phyloP scores from a whole-genome alignment of 2,888 invertebrate genomes.

The Syrphus vitripennis region DNA sequence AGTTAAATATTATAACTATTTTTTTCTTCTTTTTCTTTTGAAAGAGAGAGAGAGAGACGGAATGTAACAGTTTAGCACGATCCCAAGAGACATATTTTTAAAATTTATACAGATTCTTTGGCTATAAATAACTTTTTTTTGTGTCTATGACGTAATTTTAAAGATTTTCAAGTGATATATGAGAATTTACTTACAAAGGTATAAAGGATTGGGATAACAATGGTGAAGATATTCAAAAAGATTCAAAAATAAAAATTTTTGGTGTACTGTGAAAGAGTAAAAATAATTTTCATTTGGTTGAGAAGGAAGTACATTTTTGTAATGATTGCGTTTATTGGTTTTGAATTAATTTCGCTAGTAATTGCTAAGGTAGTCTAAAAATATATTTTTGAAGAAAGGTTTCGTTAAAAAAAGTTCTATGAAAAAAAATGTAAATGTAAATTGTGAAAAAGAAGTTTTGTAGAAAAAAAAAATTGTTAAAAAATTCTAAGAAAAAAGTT shows the following conservation, averaged over 20 bases:
- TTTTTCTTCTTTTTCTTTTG: neutral
- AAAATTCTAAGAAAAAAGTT: no score
- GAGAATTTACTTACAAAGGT: no score
- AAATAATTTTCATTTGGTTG: neutral
- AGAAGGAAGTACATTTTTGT: neutral
- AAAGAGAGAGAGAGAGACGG: neutral
- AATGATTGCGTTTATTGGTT: no score
- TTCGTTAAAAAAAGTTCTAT: no score
- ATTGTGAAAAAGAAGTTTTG: no score
- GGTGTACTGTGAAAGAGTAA: neutral
- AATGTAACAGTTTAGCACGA: slow-evolving; percentile 23
- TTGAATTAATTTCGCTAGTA: no score
- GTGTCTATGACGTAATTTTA: neutral
- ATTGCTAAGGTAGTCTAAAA: no score
- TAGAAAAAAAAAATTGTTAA: no score
- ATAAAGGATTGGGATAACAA: neutral
- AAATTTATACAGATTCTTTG: slow-evolving; percentile 46
- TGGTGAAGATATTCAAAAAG: neutral
- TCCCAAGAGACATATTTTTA: slow-evolving; percentile 46
- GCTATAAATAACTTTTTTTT: slow-evolving; percentile 37
- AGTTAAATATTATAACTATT: slow-evolving; percentile 4
- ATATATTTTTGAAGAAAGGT: no score
- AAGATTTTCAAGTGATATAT: neutral
- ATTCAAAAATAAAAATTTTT: no score
- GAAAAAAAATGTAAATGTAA: no score